Evolutionary conservation across 2,888 invertebrate genomes (phyloP), one percentile per base, ranked within the genome.

Genomic region (Drosophila rellima): DNA sequence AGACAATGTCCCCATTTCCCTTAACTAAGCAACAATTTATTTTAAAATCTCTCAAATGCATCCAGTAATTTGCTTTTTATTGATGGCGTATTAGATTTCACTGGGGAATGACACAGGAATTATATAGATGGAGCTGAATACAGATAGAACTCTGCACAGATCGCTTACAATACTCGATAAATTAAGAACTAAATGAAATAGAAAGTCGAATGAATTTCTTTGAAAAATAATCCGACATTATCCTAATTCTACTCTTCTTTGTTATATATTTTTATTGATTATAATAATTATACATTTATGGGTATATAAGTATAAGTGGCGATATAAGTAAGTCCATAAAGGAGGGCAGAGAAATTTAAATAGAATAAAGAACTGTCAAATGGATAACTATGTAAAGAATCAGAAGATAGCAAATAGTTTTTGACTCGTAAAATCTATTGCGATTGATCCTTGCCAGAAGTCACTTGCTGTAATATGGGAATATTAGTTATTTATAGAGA

Each of bases 1-100:
- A 29, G 50, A 23, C 29, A 54, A 42, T 37, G 54, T 35, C 31
- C 15, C 29, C 54, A 54, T 54, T 54, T 40, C 54, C 45, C 23
- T 35, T 35, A 51, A 23, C 51, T 48, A 23, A 33, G 13, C 33
- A 42, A 20, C 31, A 55, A 55, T 20, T 10, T 31, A 31, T 11
- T 20, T 15, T 4, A n/a, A 42, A 42, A 31, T 29, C 39, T 52
- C 13, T 39, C 10, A 40, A 54, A 54, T 54, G 40, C 40, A 26
- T 26, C 26, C 15, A 29, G 31, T 13, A 39, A 17, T 18, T 40
- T 29, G n/a, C 29, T 13, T 29, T 52, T 15, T 26, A 29, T 26
- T 40, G 40, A 52, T 55, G 20, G 33, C 31, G 18, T 39, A 26
- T 29, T 39, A 13, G 33, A 13, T 13, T 23, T 20, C n/a, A n/a